Evolutionary conservation across 2,113 vertebrate species (phyloP).

Genomic region (Ranitomeya imitator): DNA sequence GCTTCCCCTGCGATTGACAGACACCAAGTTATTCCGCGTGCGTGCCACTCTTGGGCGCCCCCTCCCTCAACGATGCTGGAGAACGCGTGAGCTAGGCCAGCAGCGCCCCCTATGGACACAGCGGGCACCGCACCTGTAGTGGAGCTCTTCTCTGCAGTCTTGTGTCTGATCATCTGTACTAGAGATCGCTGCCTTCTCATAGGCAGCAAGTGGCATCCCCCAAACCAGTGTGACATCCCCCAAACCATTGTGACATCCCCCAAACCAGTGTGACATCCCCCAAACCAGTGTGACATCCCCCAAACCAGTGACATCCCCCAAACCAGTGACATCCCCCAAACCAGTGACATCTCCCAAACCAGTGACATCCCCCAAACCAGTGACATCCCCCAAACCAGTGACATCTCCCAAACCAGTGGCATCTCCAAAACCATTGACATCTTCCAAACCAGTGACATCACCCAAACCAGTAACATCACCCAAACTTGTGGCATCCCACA

Average conservation of each 20-base stretch:
- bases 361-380: constrained; percentile 52
- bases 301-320: constrained; percentile 63
- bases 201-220: constrained; percentile 68
- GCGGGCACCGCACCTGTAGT: background rate
- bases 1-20: constrained; percentile 58
- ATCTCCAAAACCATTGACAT: constrained; percentile 56
- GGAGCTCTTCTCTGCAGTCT: background rate
- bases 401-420: too few relatives aligned
- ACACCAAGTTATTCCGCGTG: constrained; percentile 31
- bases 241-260: too few relatives aligned
- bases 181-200: background rate
- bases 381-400: constrained; percentile 67
- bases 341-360: too few relatives aligned
- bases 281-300: background rate
- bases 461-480: background rate
- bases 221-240: background rate
- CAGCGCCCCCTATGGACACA: background rate
- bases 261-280: constrained; percentile 69
- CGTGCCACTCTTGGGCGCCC: constrained; percentile 58
- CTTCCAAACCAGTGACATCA: constrained; percentile 64
- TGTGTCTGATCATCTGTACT: background rate
- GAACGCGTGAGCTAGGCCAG: background rate
- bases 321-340: constrained; percentile 66
- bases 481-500: constrained; percentile 65
- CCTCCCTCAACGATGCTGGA: constrained; percentile 48